Evolutionary conservation across 1,140 invertebrate genomes (phyloP), one percentile per base, ranked within the genome.

Genomic region (Drosophila lacertosa): DNA sequence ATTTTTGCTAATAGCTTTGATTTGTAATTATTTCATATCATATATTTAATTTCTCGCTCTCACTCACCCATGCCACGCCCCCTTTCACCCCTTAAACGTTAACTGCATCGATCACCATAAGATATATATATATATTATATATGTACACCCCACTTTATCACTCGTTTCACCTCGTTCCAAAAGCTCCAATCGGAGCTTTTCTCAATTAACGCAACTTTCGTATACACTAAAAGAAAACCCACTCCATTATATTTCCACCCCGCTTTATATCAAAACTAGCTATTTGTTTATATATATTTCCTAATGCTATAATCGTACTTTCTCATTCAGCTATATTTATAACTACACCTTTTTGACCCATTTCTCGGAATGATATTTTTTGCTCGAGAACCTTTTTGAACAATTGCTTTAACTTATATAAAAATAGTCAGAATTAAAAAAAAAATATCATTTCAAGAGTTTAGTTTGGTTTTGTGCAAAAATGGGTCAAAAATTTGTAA

Each of bases 351-450:
- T 51, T 77, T 89, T 78, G 74, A 84, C 77, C 80, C 77, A 90
- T 90, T 89, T 86, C 73, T 88, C 89, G 90, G 83, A 91, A 91
- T 91, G 90, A 91, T 91, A 91, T 91, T 91, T 91, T 91, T 90
- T 81, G 86, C 75, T 76, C 62, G 63, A 75, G 79, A 86, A 89
- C 77, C 86, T 90, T 82, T 86, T 86, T 88, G 48, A 68, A 47
- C 64, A 58, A 72, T 69, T 75, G n/a, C n/a, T n/a, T n/a, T n/a
- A n/a, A n/a, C n/a, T 24, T 13, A 53, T 35, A 51, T 48, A 39
- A 47, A 26, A 26, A 15, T 40, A 60, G 33, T 20, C 33, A 57
- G 62, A 44, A 63, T 29, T 15, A 18, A 66, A 63, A 60, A 54
- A 64, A 71, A 72, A 67, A 75, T 72, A 75, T 65, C 48, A 75